These are phyloP conservation scores for Lycocorax pyrrhopterus DNA, from an alignment of 2,113 vertebrate species.

Conservation along the genomic window DNA sequence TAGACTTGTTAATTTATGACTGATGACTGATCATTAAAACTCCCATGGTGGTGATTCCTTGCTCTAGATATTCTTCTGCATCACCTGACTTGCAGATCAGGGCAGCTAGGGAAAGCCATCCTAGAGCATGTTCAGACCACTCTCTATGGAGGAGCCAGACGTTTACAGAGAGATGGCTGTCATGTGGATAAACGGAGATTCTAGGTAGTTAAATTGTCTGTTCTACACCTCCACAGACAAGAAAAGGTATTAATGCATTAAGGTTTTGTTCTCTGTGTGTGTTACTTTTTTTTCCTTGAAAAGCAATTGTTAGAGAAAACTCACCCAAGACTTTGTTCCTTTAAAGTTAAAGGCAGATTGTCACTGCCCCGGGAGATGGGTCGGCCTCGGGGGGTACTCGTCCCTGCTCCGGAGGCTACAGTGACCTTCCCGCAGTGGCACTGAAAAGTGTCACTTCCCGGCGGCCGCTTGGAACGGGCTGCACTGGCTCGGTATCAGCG, in stretches of 20 bases:
- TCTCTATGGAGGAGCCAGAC: not conserved
- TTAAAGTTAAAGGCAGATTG: slow-evolving; percentile 33
- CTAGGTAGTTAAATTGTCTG: not conserved
- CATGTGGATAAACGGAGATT: not conserved
- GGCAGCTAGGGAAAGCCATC: not conserved
- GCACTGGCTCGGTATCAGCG: too few species aligned
- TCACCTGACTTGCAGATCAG: not conserved
- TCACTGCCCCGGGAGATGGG: too few species aligned
- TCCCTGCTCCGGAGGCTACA: too few species aligned
- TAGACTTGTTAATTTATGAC: not conserved
- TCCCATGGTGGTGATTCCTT: not conserved
- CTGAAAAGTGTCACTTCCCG: too few species aligned
- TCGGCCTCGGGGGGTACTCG: too few species aligned
- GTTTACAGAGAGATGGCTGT: not conserved
- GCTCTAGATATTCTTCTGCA: not conserved
- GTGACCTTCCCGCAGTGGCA: too few species aligned
- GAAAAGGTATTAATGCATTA: not conserved
- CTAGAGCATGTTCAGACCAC: not conserved
- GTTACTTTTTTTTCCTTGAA: not conserved
- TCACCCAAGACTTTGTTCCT: not conserved
- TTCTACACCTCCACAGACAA: not conserved
- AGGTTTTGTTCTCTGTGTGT: not conserved
- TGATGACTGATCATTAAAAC: not conserved
- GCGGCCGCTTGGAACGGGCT: too few species aligned
- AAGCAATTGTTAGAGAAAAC: not conserved